Evolutionary conservation across 2,113 vertebrate species (phyloP).

Genomic region (Galemys pyrenaicus): DNA sequence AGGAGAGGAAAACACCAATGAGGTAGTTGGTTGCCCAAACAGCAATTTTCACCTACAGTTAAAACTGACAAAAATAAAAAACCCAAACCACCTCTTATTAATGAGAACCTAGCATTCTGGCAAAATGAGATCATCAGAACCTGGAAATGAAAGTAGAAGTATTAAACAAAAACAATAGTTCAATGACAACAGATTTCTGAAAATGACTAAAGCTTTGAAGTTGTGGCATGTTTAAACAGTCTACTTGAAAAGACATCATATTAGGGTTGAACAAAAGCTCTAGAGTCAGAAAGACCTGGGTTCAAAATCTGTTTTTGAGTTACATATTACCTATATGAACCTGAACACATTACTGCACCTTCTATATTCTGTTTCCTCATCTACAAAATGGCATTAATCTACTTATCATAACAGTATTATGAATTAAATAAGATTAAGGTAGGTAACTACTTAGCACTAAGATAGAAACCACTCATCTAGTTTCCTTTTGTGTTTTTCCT

Average conservation of each 20-base stretch:
- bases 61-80: slow-evolving; percentile 14
- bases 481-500: not conserved
- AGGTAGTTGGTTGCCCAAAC: not conserved
- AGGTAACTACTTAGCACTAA: not conserved
- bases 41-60: not conserved
- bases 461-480: not conserved
- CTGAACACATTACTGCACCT: not conserved
- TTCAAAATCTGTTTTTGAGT: slow-evolving; percentile 3
- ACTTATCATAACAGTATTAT: not conserved
- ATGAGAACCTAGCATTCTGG: slow-evolving; percentile 9
- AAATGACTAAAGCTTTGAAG: slow-evolving; percentile 10
- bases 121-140: not conserved
- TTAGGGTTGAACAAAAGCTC: not conserved
- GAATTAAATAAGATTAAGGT: not conserved
- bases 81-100: not conserved
- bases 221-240: not conserved
- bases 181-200: not conserved
- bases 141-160: slow-evolving; percentile 16
- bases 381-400: not conserved
- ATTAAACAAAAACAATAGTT: slow-evolving; percentile 23
- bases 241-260: not conserved
- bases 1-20: not conserved
- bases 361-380: not conserved
- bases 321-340: not conserved
- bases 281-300: not conserved